Percentiles rank a stretch among this genome's conserved stretches.
phyloP scores from a whole-genome alignment of 2,888 invertebrate species.

The Pachymerium ferrugineum region DNA sequence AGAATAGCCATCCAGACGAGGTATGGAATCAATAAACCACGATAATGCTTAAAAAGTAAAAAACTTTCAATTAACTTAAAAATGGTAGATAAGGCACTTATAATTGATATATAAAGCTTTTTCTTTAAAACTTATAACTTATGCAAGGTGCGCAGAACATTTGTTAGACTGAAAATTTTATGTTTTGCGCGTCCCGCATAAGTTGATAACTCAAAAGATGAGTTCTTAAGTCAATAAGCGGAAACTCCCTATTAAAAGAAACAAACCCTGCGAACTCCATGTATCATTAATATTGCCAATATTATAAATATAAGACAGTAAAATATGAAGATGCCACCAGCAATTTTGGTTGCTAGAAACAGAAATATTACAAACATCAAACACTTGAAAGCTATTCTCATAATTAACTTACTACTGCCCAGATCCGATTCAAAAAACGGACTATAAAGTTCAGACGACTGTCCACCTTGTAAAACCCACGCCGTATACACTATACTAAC shows the following conservation, averaged over 20 bases:
- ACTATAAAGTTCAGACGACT: conserved; percentile 80
- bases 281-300: background rate
- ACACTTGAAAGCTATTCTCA: background rate
- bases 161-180: too few species aligned
- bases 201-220: too few species aligned
- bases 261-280: background rate
- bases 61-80: background rate
- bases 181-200: too few species aligned
- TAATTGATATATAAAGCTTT: too few species aligned
- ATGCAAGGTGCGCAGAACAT: too few species aligned
- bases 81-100: background rate
- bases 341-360: background rate
- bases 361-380: background rate
- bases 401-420: conserved; percentile 57
- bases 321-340: conserved; percentile 7
- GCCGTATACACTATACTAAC: conserved; percentile 66
- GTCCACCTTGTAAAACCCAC: conserved; percentile 79
- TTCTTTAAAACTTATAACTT: too few species aligned
- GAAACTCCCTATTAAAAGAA: conserved; percentile 34
- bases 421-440: conserved; percentile 84
- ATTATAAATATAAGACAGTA: conserved; percentile 22
- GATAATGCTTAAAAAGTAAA: conserved; percentile 54
- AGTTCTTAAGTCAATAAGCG: too few species aligned
- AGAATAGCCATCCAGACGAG: conserved; percentile 61
- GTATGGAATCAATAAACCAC: conserved; percentile 80